These are phyloP conservation scores for Styela clava DNA, from an alignment of 23 tunicate genomes.

Conservation along the genomic window DNA sequence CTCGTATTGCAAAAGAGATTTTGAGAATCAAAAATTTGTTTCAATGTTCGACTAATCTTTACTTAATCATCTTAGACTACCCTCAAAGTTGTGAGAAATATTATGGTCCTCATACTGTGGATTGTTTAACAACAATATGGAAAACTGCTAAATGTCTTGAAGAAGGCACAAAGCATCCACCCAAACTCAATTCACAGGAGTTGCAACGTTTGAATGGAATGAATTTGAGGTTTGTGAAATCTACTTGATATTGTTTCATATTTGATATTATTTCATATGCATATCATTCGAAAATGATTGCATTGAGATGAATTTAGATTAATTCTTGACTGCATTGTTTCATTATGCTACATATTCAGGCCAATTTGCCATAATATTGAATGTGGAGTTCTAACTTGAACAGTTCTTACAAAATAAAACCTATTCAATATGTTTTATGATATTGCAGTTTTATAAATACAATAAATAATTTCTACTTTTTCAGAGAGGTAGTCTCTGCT, in stretches of 20 bases:
- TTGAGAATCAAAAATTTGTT: no score
- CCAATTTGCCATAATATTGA: no score
- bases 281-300: no score
- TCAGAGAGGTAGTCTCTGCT: background rate
- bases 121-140: conserved; percentile 35
- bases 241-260: background rate
- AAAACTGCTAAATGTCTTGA: conserved; percentile 1
- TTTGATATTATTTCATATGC: no score
- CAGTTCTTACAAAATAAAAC: no score
- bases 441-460: background rate
- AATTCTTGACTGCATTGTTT: no score
- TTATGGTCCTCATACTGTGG: conserved; percentile 24
- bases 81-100: conserved; percentile 9
- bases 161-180: conserved; percentile 31
- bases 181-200: conserved; percentile 10
- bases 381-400: no score
- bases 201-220: background rate
- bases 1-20: no score
- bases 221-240: conserved; percentile 9
- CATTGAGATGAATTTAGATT: no score
- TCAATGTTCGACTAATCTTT: no score
- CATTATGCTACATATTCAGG: no score
- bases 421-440: background rate
- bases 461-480: no score
- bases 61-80: background rate